These are phyloP conservation scores for Alfaro cultratus DNA, from an alignment of 2,797 vertebrate species.

Conservation along the genomic window DNA sequence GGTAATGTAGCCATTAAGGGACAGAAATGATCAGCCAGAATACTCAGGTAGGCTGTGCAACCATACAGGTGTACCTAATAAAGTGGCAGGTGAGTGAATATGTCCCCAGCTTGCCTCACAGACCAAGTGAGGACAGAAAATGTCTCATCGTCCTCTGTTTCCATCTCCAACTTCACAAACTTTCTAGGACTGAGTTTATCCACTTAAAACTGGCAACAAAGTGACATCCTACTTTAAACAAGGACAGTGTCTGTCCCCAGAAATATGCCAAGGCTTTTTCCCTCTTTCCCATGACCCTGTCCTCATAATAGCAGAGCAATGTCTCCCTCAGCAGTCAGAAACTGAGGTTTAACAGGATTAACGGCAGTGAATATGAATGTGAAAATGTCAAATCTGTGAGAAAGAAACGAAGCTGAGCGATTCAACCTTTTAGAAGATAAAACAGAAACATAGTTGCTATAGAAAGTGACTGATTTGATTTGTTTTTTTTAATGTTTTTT, in stretches of 20 bases:
- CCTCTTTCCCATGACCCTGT: neutral
- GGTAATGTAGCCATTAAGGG: neutral
- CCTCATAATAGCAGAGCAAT: neutral
- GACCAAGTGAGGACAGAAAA: neutral
- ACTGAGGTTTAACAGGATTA: neutral
- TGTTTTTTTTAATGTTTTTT: neutral
- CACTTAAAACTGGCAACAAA: neutral
- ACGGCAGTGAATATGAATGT: neutral
- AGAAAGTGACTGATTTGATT: neutral
- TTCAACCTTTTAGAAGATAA: neutral
- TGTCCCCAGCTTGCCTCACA: neutral
- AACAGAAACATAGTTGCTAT: neutral
- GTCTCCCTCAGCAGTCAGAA: slow-evolving; percentile 1
- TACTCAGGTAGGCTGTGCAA: neutral
- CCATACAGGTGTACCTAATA: neutral
- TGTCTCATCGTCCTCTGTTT: neutral
- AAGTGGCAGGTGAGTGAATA: neutral
- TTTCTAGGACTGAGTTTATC: neutral
- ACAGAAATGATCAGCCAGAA: neutral
- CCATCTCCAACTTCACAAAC: neutral
- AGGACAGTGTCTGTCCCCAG: neutral
- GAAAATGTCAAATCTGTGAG: neutral
- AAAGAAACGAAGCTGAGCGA: neutral
- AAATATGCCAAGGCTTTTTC: neutral
- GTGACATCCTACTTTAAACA: slow-evolving; percentile 7